phyloP scores from a whole-genome alignment of 2,797 vertebrate genomes.

The Halcyon badia region DNA sequence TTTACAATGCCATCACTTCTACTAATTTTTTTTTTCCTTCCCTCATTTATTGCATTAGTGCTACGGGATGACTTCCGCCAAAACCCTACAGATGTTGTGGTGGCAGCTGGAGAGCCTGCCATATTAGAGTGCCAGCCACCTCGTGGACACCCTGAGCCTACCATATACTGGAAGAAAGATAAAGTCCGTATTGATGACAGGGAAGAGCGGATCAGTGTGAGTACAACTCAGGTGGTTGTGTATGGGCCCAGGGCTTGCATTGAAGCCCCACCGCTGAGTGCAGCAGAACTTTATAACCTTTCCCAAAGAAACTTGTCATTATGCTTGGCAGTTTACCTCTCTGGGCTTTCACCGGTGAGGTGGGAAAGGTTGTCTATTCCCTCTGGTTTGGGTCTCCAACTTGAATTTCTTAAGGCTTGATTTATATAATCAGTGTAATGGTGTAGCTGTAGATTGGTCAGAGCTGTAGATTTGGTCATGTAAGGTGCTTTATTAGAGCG shows the following conservation, averaged over 20 bases:
- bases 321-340: background rate
- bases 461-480: background rate
- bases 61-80: slow-evolving; percentile 97
- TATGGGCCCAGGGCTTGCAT: rapidly evolving
- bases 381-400: background rate
- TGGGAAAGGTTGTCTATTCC: background rate
- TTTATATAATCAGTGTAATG: background rate
- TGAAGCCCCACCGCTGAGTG: background rate
- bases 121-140: slow-evolving; percentile 97
- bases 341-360: background rate
- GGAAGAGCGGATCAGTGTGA: slow-evolving; percentile 95
- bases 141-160: slow-evolving; percentile 96
- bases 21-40: background rate
- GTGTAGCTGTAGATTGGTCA: background rate
- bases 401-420: background rate
- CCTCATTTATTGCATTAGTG: slow-evolving; percentile 80
- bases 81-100: slow-evolving; percentile 96
- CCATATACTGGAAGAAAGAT: slow-evolving; percentile 98
- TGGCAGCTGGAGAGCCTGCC: slow-evolving; percentile 95
- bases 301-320: rapidly evolving
- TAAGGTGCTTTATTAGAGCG: background rate
- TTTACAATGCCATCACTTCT: background rate
- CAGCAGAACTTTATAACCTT: background rate
- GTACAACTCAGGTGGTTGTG: background rate
- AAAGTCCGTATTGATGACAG: slow-evolving; percentile 95